phyloP scores from a whole-genome alignment of 2,888 invertebrate genomes.

The Philopedon plagiatum region DNA sequence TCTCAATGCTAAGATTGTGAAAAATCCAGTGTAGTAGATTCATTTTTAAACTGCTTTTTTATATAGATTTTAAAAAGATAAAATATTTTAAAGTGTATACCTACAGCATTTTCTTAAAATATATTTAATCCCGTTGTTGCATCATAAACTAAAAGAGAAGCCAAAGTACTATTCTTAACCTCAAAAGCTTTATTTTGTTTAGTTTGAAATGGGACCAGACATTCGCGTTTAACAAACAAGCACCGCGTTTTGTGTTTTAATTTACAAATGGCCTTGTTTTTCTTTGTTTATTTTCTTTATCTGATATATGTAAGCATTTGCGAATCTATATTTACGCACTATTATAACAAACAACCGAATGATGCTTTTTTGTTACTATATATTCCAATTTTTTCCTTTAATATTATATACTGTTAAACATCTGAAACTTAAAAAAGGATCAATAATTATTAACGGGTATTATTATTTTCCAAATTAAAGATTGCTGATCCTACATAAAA shows the following conservation, averaged over 20 bases:
- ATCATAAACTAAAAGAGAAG: constrained; percentile 14
- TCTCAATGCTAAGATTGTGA: constrained; percentile 19
- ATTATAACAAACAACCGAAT: constrained; percentile 37
- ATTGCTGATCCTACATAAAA: too few species aligned
- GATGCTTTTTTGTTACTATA: constrained; percentile 15
- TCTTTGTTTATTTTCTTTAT: constrained; percentile 52
- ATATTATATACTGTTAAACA: too few species aligned
- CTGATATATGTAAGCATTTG: constrained; percentile 52
- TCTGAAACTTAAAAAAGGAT: too few species aligned
- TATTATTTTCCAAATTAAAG: too few species aligned
- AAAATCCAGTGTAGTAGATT: constrained; percentile 27
- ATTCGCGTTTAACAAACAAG: constrained; percentile 36
- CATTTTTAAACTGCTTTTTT: background rate
- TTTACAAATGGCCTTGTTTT: constrained; percentile 53
- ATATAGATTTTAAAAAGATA: too few species aligned
- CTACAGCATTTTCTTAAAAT: too few species aligned
- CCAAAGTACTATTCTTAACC: constrained; percentile 28
- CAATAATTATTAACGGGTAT: too few species aligned
- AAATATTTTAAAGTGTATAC: too few species aligned
- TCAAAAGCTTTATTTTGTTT: constrained; percentile 38
- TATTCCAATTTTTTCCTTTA: too few species aligned
- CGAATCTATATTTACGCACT: constrained; percentile 49
- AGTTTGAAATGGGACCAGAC: constrained; percentile 35
- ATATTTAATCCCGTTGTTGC: background rate
- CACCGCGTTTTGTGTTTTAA: constrained; percentile 46